These are phyloP conservation scores for Laupala kohalensis DNA, from an alignment of 1,140 invertebrate species.

Conservation along the genomic window DNA sequence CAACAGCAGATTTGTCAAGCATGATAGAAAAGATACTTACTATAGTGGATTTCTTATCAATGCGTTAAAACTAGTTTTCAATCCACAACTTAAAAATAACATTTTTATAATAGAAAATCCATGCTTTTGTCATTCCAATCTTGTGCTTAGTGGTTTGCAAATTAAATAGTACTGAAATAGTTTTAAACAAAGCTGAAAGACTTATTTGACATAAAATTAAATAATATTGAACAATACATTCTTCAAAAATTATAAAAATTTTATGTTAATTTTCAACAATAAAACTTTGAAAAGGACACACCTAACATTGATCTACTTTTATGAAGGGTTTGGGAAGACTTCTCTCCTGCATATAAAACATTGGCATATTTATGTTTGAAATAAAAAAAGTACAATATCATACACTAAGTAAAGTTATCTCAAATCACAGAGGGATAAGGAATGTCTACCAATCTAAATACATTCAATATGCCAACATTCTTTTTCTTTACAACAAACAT, in stretches of 20 bases:
- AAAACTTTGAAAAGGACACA: background rate
- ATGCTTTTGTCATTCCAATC: too few species aligned
- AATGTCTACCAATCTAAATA: background rate
- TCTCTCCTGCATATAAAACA: background rate
- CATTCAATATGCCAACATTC: background rate
- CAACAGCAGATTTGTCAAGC: too few species aligned
- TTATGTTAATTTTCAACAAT: background rate
- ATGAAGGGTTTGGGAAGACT: too few species aligned
- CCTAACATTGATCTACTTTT: background rate
- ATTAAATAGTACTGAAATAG: background rate
- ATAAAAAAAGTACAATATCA: background rate
- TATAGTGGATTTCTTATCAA: too few species aligned
- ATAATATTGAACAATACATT: background rate
- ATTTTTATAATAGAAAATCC: too few species aligned
- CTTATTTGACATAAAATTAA: background rate
- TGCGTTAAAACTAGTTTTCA: too few species aligned
- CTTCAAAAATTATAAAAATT: background rate
- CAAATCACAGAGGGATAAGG: background rate
- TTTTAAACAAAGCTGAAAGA: background rate
- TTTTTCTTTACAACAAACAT: background rate
- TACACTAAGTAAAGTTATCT: background rate
- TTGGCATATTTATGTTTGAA: background rate
- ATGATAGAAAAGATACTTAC: too few species aligned
- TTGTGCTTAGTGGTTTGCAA: too few species aligned
- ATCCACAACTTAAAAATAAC: too few species aligned